Evolutionary conservation across 2,797 vertebrate species (phyloP), one percentile per base, ranked within the genome.

Genomic region (Urosaurus nigricauda): DNA sequence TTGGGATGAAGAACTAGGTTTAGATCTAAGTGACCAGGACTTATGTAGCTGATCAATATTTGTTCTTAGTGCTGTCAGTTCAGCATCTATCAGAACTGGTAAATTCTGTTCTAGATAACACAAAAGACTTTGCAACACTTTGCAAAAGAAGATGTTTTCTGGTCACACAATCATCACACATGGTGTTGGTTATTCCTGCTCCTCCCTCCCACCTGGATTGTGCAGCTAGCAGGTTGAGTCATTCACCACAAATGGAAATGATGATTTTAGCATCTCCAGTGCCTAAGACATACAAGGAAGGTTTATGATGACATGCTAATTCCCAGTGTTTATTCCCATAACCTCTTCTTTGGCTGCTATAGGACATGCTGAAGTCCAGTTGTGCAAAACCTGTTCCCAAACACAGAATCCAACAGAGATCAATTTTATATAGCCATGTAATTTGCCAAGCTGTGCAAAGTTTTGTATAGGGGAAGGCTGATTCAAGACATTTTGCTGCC

Each of bases 11-110:
- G 14, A 58, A 17, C 4, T 58, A 16, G 56, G 4, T 58, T 58
- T 58, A 58, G 16, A 4, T 58, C 56, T 58, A 58, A 58, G 16
- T 58, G 16, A 58, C 14, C 88, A 93, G 92, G 88, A 65, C 19
- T 5, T 35, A 40, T 47, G 13, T 43, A 16, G 0, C 17, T 24
- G 13, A 13, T 79, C 60, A 79, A 87, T 74, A 4, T 37, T 89
- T 89, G 78, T 37, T 2, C 56, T 79, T 0, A 0, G 83, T 7
- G 35, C 68, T 83, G 53, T 63, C 79, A 58, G 6, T 35, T 13
- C 0, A 0, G 8, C 60, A 51, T 53, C 81, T 26, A 1, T 1
- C 1, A 63, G 29, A 40, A 74, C 56, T 58, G 29, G 58, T 89
- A 93, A 68, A 63, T 0, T 24, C 0, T 82, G 37, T 0, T 58